Evolutionary conservation across 2,113 vertebrate species (phyloP).

Genomic region (Chionis minor): DNA sequence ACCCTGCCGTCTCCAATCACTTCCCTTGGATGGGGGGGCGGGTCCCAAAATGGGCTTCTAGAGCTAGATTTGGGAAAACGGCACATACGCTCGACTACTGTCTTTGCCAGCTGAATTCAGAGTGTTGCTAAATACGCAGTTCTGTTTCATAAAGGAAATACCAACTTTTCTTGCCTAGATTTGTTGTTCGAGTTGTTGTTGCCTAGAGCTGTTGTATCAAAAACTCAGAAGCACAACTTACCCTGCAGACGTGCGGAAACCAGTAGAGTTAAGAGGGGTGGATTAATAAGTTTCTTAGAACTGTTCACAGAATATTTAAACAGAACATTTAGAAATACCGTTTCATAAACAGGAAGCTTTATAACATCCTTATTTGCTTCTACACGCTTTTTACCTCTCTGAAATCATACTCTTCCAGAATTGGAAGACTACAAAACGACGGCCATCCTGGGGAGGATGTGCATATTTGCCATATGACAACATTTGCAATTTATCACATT

Average conservation of each 20-base stretch:
- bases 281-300: background rate
- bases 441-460: background rate
- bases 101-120: background rate
- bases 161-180: background rate
- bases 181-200: background rate
- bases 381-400: background rate
- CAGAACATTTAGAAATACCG: background rate
- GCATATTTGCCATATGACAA: background rate
- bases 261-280: background rate
- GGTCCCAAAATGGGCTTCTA: background rate
- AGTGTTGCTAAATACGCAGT: background rate
- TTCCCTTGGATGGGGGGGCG: background rate
- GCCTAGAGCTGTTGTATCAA: background rate
- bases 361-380: background rate
- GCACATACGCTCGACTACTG: background rate
- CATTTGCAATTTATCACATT: background rate
- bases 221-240: background rate
- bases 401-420: background rate
- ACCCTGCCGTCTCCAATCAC: background rate
- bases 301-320: background rate
- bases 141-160: background rate
- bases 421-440: background rate
- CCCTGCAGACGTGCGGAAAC: background rate
- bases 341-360: background rate
- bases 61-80: background rate